Base-by-base conservation (phyloP, 1,140 invertebrate species). In the Zaprionus inermis region DNA sequence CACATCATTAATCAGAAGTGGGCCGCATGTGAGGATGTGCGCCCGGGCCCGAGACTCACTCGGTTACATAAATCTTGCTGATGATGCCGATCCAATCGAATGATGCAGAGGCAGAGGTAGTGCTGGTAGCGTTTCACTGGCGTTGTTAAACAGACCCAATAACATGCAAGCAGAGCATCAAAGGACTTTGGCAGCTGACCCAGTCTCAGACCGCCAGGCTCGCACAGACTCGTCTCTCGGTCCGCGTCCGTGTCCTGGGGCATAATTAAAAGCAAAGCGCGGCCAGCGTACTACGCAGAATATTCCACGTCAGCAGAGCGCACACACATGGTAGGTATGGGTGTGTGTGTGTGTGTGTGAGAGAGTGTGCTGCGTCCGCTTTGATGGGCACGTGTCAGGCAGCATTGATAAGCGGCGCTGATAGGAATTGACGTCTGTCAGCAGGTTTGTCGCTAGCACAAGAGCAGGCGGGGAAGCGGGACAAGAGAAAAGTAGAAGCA, bases 1-100 rank as follows among this genome's bases (percentile, higher is more conserved):
- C 57, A 55, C 70, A 83, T 83, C 83, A 89, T 88, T 88, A 89
- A 89, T 88, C 84, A 80, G 32, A 69, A 60, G 61, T 67, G 34
- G 30, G 18, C 55, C 56, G 16, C 59, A 46, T 63, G 51, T 61
- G 46, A 41, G 38, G 28, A 49, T 24, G 10, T 22, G 36, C 16
- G 36, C 5, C 34, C 3, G 28, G 38, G 44, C 38, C 18, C n/a
- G n/a, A 5, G 14, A 59, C 49, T 36, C 5, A 30, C 18, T 24
- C 34, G 32, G 52, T 74, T 72, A 65, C 52, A 65, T 59, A 77
- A 74, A 77, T 64, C 60, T 64, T 57, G 54, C 41, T 59, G 63
- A 63, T 44, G 52, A 57, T 68, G 16, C 24, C 38, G 52, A 66
- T 44, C 38, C 38, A 44, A 44, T 44, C 38, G 38, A 16, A 41